Base-by-base conservation (phyloP, 2,888 invertebrate genomes). In the Notodonta dromedarius region DNA sequence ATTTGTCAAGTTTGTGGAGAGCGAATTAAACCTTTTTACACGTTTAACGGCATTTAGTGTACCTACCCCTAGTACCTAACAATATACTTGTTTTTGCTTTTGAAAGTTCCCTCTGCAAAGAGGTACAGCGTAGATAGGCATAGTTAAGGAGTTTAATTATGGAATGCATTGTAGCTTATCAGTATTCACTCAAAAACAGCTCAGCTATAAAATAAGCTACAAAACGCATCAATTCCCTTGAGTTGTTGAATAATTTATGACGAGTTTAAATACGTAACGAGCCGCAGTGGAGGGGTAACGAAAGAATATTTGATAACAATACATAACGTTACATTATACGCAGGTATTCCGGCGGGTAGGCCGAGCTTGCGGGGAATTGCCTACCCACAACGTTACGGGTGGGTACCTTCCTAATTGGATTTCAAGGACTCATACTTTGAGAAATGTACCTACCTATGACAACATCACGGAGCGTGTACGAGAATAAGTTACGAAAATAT, bases 301-400 rank as follows among this genome's bases (percentile, higher is more conserved):
- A 58, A 68, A 64, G 13, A 70, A 65, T 73, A 65, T 63, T 67
- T 67, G 60, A 67, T 73, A 62, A 67, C 63, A 71, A 70, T 39
- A 54, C 62, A 56, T 58, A 54, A 60, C 61, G 58, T 61, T 72
- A 69, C 63, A 65, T 69, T 54, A 56, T 66, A 60, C 57, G 40
- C 44, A 56, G 51, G 24, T 46, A 73, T 63, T 60, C 54, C 58
- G 42, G 62, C 12, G 63, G 59, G 58, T 58, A 59, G 55, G 59
- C 61, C 39, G 54, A 44, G 44, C 44, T 12, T 44, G 16, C 16
- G 40, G 3, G 5, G 11, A 44, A 44, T 44, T 44, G 24, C 24
- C 24, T 24, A 44, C 56, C 42, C 44, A 44, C 14, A 12, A n/a
- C 4, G 11, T 13, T 56, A 56, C 56, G 24, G 42, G 16, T 16